These are phyloP conservation scores for Pseudomyrmex gracilis DNA, from an alignment of 1,140 invertebrate species.

Conservation along the genomic window DNA sequence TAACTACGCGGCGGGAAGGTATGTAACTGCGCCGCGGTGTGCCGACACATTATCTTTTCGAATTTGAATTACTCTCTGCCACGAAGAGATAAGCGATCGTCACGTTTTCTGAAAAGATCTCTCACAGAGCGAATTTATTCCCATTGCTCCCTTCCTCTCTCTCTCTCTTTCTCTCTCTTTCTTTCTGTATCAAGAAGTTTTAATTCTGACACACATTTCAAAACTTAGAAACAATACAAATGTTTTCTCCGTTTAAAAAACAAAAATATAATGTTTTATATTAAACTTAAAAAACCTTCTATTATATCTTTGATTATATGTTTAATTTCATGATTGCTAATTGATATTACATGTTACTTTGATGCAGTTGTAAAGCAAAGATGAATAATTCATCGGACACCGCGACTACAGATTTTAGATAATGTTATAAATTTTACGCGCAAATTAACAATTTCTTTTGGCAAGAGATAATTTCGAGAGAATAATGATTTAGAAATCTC, in stretches of 20 bases:
- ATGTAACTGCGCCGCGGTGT: conserved; percentile 70
- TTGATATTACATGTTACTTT: conserved; percentile 5
- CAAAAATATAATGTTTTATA: too few species aligned
- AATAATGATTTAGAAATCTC: neutral
- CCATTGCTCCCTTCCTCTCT: neutral
- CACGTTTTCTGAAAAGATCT: conserved; percentile 1
- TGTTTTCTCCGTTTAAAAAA: too few species aligned
- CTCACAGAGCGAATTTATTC: neutral
- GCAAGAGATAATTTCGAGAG: neutral
- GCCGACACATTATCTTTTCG: conserved; percentile 81
- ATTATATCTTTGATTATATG: neutral
- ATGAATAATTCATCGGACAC: conserved; percentile 25
- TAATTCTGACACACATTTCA: too few species aligned
- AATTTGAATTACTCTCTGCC: conserved; percentile 80
- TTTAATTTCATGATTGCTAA: conserved; percentile 24
- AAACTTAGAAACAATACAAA: too few species aligned
- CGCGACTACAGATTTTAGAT: neutral
- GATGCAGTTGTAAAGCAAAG: neutral
- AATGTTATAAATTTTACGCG: conserved; percentile 10
- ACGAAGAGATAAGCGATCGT: conserved; percentile 30
- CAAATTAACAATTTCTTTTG: neutral
- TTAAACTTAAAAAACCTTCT: too few species aligned
- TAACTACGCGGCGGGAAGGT: conserved; percentile 74
- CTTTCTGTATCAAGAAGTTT: too few species aligned
- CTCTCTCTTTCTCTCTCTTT: too few species aligned